Percentiles rank a stretch among this genome's conserved stretches.
Conservation (phyloP, 2,888 invertebrate genomes). For the Orthosia gracilis region DNA sequence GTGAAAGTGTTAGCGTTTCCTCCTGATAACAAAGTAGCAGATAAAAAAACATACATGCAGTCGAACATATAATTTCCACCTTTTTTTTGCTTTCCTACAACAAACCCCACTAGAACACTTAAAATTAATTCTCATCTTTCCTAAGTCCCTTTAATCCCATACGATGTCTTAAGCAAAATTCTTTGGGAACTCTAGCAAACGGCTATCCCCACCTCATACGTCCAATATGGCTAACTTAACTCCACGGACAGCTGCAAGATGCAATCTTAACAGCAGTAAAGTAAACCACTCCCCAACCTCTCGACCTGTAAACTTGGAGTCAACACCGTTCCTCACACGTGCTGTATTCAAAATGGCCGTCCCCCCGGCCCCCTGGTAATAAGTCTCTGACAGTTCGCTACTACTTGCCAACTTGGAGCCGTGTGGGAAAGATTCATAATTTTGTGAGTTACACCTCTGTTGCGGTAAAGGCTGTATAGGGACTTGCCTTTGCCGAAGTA, state of each 20-base stretch:
- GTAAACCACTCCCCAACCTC: constrained; percentile 51
- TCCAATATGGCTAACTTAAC: constrained; percentile 39
- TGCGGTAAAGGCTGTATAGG: constrained; percentile 41
- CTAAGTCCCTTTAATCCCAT: neutral
- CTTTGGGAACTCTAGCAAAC: neutral
- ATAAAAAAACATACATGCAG: no score
- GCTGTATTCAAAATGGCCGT: constrained; percentile 63
- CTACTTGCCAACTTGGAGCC: constrained; percentile 56
- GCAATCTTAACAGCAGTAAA: constrained; percentile 51
- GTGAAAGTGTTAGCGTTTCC: no score
- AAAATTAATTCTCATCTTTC: neutral
- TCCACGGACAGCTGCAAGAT: constrained; percentile 45
- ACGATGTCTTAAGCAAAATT: neutral
- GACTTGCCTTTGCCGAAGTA: constrained; percentile 30
- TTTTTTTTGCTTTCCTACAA: no score
- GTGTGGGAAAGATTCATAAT: constrained; percentile 53
- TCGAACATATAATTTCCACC: no score
- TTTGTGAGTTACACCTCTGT: constrained; percentile 48
- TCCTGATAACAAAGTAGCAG: no score
- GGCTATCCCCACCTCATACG: neutral
- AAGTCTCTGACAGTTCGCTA: constrained; percentile 50
- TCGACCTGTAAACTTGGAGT: constrained; percentile 52
- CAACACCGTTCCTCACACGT: constrained; percentile 43
- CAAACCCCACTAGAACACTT: no score
- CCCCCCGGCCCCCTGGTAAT: constrained; percentile 48